Evolutionary conservation across 2,113 vertebrate species (phyloP).

Genomic region (Ptychochromis oligacanthus): DNA sequence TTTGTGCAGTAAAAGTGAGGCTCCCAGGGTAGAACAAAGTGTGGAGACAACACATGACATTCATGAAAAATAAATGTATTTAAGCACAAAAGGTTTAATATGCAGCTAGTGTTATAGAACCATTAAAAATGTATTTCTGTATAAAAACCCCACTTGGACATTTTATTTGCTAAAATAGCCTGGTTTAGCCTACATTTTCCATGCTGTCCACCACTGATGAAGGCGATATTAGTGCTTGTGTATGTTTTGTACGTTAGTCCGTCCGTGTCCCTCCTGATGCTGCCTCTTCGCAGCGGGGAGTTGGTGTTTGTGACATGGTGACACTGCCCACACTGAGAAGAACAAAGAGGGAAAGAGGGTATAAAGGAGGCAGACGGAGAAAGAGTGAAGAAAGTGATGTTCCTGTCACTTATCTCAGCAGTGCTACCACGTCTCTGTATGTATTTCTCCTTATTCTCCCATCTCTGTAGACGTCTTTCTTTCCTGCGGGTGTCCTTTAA

Average conservation of each 20-base stretch:
- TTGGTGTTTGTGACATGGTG: slow-evolving; percentile 60
- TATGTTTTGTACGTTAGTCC: neutral
- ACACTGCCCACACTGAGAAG: slow-evolving; percentile 45
- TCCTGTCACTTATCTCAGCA: slow-evolving; percentile 67
- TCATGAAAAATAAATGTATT: neutral
- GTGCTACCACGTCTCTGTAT: slow-evolving; percentile 40
- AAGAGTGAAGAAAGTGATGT: slow-evolving; percentile 33
- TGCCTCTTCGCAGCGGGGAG: slow-evolving; percentile 19
- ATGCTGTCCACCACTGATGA: neutral
- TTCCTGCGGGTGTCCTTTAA: slow-evolving; percentile 39
- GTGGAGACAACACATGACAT: neutral
- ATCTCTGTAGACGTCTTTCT: slow-evolving; percentile 13
- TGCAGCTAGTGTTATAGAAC: neutral
- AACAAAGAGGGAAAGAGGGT: slow-evolving; percentile 19
- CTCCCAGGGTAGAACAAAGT: neutral
- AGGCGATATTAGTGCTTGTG: neutral
- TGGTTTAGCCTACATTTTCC: neutral
- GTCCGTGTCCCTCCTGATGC: neutral
- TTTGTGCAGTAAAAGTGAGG: neutral
- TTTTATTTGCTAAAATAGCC: neutral
- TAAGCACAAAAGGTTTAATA: neutral
- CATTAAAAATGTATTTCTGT: neutral
- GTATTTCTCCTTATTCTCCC: slow-evolving; percentile 19
- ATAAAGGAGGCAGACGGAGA: slow-evolving; percentile 11
- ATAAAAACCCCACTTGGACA: rapidly evolving